Evolutionary conservation across 35 echinoderm and acorn worm species (phyloP).

Genomic region (Lytechinus pictus): DNA sequence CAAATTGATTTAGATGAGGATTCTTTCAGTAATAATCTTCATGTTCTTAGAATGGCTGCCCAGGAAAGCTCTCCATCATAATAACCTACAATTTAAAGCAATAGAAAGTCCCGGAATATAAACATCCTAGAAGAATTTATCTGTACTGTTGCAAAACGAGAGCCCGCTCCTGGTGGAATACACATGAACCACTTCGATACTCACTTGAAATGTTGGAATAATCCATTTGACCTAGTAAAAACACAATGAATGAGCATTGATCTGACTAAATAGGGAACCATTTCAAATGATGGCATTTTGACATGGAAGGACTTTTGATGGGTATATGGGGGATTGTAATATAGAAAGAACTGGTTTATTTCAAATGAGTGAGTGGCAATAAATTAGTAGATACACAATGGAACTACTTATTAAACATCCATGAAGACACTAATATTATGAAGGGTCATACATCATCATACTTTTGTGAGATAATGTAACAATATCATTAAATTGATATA

Average conservation of each 20-base stretch:
- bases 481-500: too few relatives aligned
- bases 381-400: background rate
- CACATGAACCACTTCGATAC: background rate
- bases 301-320: background rate
- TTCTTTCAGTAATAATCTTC: background rate
- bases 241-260: background rate
- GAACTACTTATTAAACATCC: background rate
- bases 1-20: background rate
- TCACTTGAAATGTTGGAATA: background rate
- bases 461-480: too few relatives aligned
- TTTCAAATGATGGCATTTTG: background rate
- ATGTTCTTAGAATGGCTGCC: background rate
- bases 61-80: background rate
- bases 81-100: background rate
- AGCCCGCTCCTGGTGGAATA: background rate
- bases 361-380: background rate
- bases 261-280: constrained; percentile 11
- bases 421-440: background rate
- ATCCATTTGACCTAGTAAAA: constrained; percentile 36
- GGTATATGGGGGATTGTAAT: background rate
- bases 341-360: background rate
- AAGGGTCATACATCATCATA: background rate
- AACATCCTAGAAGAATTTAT: background rate
- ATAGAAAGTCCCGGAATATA: background rate
- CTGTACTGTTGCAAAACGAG: background rate